Evolutionary conservation across 2,888 invertebrate genomes (phyloP).

Genomic region (Caenorhabditis auriculariae): DNA sequence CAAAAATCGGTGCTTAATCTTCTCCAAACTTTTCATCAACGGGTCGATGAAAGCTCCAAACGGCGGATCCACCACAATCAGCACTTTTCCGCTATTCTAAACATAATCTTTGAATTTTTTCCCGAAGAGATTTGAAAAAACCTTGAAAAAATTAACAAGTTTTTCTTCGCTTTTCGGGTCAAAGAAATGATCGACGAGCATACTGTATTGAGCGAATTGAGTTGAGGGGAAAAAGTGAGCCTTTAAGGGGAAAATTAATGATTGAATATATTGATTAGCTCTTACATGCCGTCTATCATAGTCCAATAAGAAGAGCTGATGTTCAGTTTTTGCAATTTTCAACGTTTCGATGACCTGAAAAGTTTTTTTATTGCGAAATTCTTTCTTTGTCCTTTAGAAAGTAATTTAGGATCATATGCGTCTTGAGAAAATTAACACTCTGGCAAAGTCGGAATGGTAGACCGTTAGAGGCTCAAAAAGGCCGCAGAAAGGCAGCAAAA

Average conservation of each 20-base stretch:
- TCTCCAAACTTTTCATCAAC: slow-evolving; percentile 41
- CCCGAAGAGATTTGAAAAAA: slow-evolving; percentile 2
- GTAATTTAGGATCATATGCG: no score
- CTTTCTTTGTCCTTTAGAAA: no score
- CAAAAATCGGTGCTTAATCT: slow-evolving; percentile 28
- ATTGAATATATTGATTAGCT: background rate
- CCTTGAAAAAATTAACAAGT: slow-evolving; percentile 23
- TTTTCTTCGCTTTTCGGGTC: slow-evolving; percentile 28
- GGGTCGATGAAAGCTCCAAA: slow-evolving; percentile 57
- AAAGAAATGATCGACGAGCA: slow-evolving; percentile 53
- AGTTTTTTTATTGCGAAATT: no score
- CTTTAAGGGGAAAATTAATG: slow-evolving; percentile 23
- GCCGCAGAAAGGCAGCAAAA: no score
- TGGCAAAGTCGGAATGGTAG: no score
- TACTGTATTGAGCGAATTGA: slow-evolving; percentile 55
- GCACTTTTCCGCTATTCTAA: slow-evolving; percentile 27
- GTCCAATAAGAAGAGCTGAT: slow-evolving; percentile 49
- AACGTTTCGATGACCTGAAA: slow-evolving; percentile 37
- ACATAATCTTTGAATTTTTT: slow-evolving; percentile 2
- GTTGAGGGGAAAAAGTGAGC: slow-evolving; percentile 40
- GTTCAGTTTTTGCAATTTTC: slow-evolving; percentile 16
- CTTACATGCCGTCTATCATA: slow-evolving; percentile 53
- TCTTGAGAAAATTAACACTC: no score
- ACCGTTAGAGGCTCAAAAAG: no score
- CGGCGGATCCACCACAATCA: slow-evolving; percentile 56